Base-by-base conservation (phyloP, 1,140 invertebrate species). In the Drosophila persimilis region DNA sequence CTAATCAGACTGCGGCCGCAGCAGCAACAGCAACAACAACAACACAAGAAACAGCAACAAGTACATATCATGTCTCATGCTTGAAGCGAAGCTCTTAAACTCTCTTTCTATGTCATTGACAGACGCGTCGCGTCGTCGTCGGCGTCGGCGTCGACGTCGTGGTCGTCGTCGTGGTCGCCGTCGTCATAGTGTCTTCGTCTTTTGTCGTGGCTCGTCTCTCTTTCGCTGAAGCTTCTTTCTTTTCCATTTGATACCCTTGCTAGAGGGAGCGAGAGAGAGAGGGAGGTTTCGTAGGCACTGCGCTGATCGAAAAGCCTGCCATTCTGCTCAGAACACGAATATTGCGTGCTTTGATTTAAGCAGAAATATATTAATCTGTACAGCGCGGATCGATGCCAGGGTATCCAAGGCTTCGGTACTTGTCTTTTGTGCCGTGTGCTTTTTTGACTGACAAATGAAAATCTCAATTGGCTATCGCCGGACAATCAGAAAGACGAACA, bases 61-160 rank as follows among this genome's bases (percentile, higher is more conserved):
- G 81, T 79, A 84, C 81, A 84, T 73, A 85, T 84, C 80, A 85
- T 86, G 81, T 39, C 67, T 71, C 63, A 47, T 64, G 31, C 51
- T 55, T 55, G 15, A 13, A 57, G 57, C 50, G 13, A 13, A 57
- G 57, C 50, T 41, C 57, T 77, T 56, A 83, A 86, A 85, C 80
- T 86, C 81, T 83, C 81, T 86, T 88, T 86, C 81, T 86, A 65
- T 86, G 81, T 88, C 83, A 86, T 88, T 86, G 83, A 81, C 77
- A 78, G 77, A 86, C 77, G 77, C 59, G 76, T 79, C 66, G 74
- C 66, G 74, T 69, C 55, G 71, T 63, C 9, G 20, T 20, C 20
- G 20, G 17, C 22, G 22, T 24, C 24, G 24, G 2, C 24, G 24
- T 24, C 24, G 5, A 5, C 24, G 2, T 24, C 24, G 17, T 17